Conservation (phyloP, 1,140 invertebrate species). For the Zaprionus taronus region DNA sequence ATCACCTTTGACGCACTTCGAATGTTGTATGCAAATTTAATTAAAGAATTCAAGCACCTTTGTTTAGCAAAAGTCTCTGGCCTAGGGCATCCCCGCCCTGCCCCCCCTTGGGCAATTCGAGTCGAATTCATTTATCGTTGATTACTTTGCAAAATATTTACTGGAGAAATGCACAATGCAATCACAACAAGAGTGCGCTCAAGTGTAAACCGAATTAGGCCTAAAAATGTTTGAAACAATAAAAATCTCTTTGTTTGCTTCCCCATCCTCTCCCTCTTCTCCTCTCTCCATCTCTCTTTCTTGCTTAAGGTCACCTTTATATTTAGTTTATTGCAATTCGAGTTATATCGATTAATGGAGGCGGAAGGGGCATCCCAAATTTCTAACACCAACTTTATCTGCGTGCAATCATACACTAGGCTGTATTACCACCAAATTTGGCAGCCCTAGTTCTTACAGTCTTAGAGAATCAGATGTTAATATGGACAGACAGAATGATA, state of each 20-base stretch:
- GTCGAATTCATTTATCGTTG: constrained; percentile 47
- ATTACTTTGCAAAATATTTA: constrained; percentile 54
- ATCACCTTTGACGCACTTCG: constrained; percentile 50
- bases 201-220: background rate
- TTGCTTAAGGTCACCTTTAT: no score
- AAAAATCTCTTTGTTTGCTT: background rate
- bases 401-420: no score
- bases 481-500: no score
- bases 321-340: no score
- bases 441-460: no score
- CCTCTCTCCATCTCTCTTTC: background rate
- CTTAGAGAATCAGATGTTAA: no score
- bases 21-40: constrained; percentile 71
- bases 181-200: background rate
- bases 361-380: no score
- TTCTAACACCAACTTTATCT: no score
- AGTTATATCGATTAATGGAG: no score
- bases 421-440: no score
- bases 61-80: constrained; percentile 12
- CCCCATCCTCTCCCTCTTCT: background rate
- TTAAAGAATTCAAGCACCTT: constrained; percentile 44
- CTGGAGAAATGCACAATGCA: background rate
- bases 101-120: constrained; percentile 30
- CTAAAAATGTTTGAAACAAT: background rate
- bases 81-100: no score